Evolutionary conservation across 1,140 invertebrate species (phyloP).

Genomic region (Drosophila aff.): DNA sequence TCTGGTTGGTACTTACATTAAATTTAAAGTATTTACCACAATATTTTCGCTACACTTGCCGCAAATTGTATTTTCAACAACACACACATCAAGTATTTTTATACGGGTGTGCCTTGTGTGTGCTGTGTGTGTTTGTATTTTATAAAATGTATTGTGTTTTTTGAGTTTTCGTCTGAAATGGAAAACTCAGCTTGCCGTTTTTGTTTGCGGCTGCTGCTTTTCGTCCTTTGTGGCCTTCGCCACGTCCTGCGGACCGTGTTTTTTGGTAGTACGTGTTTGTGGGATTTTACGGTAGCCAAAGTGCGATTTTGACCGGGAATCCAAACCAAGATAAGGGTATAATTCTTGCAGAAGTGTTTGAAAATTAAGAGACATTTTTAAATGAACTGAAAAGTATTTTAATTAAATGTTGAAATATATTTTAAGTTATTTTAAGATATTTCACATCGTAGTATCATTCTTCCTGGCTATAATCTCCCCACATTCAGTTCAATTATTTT

Average conservation of each 20-base stretch:
- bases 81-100: constrained; percentile 24
- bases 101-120: neutral
- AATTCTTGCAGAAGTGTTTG: neutral
- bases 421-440: neutral
- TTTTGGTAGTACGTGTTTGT: constrained; percentile 27
- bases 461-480: neutral
- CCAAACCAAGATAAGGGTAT: neutral
- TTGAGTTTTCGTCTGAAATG: constrained; percentile 35
- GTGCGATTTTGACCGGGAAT: constrained; percentile 20
- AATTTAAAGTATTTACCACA: constrained; percentile 77
- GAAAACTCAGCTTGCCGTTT: constrained; percentile 30
- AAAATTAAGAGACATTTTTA: neutral
- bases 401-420: neutral
- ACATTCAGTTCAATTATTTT: neutral
- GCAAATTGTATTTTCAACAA: constrained; percentile 60
- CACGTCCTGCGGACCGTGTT: constrained; percentile 13
- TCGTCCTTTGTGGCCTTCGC: constrained; percentile 19
- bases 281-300: constrained; percentile 32
- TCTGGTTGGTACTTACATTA: constrained; percentile 63
- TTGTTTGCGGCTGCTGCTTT: constrained; percentile 39
- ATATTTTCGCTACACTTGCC: constrained; percentile 76
- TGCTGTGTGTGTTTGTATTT: constrained; percentile 13
- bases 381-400: neutral
- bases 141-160: constrained; percentile 47
- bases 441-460: neutral